These are phyloP conservation scores for Lithobates pipiens DNA, from an alignment of 2,797 vertebrate genomes.

Conservation along the genomic window DNA sequence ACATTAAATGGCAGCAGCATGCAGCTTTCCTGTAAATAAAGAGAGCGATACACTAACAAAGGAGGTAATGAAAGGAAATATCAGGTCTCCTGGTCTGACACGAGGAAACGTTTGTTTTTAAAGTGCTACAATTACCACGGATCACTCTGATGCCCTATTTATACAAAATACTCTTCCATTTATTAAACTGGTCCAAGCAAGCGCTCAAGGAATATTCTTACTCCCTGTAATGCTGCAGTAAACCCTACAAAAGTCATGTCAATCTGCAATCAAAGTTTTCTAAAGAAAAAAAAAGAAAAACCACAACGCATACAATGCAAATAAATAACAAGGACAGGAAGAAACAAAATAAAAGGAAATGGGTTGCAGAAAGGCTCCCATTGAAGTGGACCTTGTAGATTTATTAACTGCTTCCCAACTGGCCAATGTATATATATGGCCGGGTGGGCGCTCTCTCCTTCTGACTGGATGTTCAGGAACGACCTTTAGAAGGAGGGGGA, in stretches of 20 bases:
- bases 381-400: too few species aligned
- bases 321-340: background rate
- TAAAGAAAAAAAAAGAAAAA: background rate
- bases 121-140: slow-evolving; percentile 19
- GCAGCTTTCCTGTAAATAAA: slow-evolving; percentile 9
- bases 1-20: background rate
- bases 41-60: background rate
- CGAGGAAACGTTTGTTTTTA: slow-evolving; percentile 6
- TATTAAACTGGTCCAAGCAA: background rate
- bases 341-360: too few species aligned
- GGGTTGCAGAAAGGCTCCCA: too few species aligned
- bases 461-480: too few species aligned
- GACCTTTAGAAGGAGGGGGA: too few species aligned
- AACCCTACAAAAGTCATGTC: background rate
- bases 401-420: too few species aligned
- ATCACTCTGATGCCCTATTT: background rate
- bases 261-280: background rate
- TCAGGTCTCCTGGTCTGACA: background rate
- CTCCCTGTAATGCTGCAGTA: background rate
- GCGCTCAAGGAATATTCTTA: background rate
- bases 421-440: too few species aligned
- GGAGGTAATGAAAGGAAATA: slow-evolving; percentile 15
- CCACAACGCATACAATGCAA: background rate
- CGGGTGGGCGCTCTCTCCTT: too few species aligned
- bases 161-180: background rate